Conservation (phyloP, 2,797 vertebrate species). For the Heteromormyrus szaboi region DNA sequence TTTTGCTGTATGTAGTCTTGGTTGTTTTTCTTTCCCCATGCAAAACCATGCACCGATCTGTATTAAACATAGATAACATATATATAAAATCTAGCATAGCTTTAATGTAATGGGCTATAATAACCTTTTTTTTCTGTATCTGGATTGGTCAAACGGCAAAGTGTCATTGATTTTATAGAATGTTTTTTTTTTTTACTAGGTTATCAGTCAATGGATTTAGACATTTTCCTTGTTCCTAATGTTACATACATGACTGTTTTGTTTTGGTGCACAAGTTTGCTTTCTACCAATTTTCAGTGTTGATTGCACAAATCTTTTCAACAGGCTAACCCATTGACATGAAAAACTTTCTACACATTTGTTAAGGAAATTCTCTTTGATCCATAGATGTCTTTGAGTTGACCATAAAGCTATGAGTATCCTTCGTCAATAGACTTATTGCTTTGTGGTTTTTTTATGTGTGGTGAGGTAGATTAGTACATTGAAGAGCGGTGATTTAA, state of each 20-base stretch:
- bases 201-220: not conserved
- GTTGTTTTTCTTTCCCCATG: not conserved
- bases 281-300: not conserved
- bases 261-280: not conserved
- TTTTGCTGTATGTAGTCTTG: not conserved
- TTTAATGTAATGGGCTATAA: not conserved
- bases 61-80: not conserved
- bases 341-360: not conserved
- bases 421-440: not conserved
- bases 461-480: not conserved
- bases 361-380: not conserved
- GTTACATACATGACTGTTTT: not conserved
- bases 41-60: not conserved
- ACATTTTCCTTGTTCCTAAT: not conserved
- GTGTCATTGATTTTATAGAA: not conserved
- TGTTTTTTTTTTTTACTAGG: not conserved
- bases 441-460: not conserved
- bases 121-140: not conserved
- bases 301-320: not conserved
- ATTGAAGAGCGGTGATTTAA: not conserved
- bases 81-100: not conserved
- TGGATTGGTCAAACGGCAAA: not conserved
- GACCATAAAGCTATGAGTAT: not conserved
- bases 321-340: not conserved
- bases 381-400: not conserved